Evolutionary conservation across 2,797 vertebrate species (phyloP).

Genomic region (Bradypodion ventrale): DNA sequence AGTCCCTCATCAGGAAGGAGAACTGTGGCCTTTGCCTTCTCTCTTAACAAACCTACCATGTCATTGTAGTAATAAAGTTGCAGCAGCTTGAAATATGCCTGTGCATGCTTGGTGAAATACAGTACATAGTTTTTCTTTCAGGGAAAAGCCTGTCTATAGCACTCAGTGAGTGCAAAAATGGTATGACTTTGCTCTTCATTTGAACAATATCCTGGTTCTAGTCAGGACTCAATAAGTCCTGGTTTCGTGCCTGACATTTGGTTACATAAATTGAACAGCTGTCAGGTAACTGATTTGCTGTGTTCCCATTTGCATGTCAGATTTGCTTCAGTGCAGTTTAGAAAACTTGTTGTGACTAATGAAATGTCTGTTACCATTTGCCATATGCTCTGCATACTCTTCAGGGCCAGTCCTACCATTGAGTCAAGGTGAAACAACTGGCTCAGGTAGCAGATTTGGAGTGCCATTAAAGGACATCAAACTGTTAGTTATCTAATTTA

Average conservation of each 20-base stretch:
- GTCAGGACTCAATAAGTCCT: background rate
- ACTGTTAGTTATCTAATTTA: background rate
- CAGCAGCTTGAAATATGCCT: background rate
- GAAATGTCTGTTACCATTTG: background rate
- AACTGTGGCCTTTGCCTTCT: background rate
- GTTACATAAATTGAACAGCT: background rate
- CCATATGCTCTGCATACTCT: background rate
- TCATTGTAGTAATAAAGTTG: background rate
- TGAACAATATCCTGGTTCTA: rapidly evolving
- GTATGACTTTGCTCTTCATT: background rate
- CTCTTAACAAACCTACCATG: background rate
- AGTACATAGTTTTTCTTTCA: background rate
- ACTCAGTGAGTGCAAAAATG: background rate
- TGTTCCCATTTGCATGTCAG: background rate
- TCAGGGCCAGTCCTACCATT: background rate
- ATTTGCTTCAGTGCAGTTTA: background rate
- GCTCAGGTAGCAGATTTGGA: background rate
- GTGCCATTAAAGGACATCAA: background rate
- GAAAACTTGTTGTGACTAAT: background rate
- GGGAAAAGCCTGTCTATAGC: background rate
- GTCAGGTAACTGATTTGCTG: background rate
- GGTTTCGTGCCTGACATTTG: background rate
- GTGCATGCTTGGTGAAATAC: background rate
- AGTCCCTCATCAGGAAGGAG: conserved; percentile 8
- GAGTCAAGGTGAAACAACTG: background rate